A percentile compares a stretch with the other conserved stretches of the same genome.
Evolutionary conservation across 2,888 invertebrate genomes (phyloP).

Genomic region (Eulithis prunata): DNA sequence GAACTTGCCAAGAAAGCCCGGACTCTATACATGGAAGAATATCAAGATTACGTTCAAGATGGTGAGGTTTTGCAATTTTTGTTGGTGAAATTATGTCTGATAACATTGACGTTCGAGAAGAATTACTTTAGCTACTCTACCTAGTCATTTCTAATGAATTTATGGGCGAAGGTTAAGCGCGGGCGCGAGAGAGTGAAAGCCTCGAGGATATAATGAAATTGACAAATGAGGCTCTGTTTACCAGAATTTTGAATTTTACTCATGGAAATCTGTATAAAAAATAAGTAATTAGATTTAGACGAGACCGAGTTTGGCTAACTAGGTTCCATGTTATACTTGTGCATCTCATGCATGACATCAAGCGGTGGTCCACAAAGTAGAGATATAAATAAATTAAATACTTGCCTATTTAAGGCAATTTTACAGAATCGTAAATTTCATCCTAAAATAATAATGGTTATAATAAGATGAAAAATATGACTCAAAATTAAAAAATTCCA

Average conservation of each 20-base stretch:
- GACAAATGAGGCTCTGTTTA: constrained; percentile 46
- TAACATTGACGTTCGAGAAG: background rate
- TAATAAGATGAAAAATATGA: constrained; percentile 33
- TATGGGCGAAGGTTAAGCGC: constrained; percentile 26
- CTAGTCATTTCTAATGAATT: constrained; percentile 40
- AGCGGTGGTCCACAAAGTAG: no score
- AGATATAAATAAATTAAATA: background rate
- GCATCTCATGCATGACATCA: no score
- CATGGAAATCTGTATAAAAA: background rate
- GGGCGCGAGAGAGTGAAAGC: constrained; percentile 43
- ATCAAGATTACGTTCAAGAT: constrained; percentile 68
- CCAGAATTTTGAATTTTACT: background rate
- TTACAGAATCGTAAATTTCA: background rate
- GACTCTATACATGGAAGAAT: constrained; percentile 84
- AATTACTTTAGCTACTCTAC: background rate
- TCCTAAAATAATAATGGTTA: background rate
- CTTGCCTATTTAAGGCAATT: background rate
- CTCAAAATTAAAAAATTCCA: constrained; percentile 58
- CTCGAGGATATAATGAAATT: constrained; percentile 50
- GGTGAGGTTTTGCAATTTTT: constrained; percentile 48
- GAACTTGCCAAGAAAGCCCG: constrained; percentile 89
- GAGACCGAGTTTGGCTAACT: no score
- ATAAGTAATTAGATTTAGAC: no score
- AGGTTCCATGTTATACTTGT: no score
- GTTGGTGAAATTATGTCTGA: background rate